phyloP scores from a whole-genome alignment of 2,888 invertebrate genomes.

The Dolichopus griseipennis region DNA sequence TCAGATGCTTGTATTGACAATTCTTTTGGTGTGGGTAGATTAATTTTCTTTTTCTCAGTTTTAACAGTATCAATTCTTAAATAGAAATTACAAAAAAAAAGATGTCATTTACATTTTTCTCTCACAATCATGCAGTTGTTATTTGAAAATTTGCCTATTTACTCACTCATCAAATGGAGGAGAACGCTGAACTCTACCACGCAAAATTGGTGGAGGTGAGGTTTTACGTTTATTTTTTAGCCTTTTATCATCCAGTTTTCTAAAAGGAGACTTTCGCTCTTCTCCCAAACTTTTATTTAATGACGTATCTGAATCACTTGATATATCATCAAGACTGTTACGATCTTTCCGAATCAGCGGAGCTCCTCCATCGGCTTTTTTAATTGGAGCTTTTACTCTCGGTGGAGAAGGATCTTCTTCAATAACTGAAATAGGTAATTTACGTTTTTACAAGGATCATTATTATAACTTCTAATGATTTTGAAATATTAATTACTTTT shows the following conservation, averaged over 20 bases:
- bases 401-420: constrained; percentile 24
- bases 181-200: constrained; percentile 29
- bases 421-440: not conserved
- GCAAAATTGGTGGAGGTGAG: constrained; percentile 28
- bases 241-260: constrained; percentile 25
- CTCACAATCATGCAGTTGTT: constrained; percentile 12
- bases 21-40: constrained; percentile 38
- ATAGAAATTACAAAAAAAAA: not conserved
- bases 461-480: not conserved
- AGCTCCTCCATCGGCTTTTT: constrained; percentile 18
- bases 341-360: constrained; percentile 17
- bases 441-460: not conserved
- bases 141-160: constrained; percentile 16
- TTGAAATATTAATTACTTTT: not conserved
- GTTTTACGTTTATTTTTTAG: constrained; percentile 21
- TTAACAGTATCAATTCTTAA: constrained; percentile 10
- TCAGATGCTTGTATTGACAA: constrained; percentile 37
- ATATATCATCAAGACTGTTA: constrained; percentile 27
- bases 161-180: constrained; percentile 27
- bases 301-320: constrained; percentile 35
- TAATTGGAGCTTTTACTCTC: constrained; percentile 45
- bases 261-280: constrained; percentile 28
- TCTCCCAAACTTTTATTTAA: constrained; percentile 26
- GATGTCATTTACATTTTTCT: not conserved
- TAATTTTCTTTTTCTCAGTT: constrained; percentile 12